Percentiles rank a stretch among this genome's conserved stretches.
Evolutionary conservation across 1,140 invertebrate species (phyloP).

Genomic region (Pachypeltis micranthus): DNA sequence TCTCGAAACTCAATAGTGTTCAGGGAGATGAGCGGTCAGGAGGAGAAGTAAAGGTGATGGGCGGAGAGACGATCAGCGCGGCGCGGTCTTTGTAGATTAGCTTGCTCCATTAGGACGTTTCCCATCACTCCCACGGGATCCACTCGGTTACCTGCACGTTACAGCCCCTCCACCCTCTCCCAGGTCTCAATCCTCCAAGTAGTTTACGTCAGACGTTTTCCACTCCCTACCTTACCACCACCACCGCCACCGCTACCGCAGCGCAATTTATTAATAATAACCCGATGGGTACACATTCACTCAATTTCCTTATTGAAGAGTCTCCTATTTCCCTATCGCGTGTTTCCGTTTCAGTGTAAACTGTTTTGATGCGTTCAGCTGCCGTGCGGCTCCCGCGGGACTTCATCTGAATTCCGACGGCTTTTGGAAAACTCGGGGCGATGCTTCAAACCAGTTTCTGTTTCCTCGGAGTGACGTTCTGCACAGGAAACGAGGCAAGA

Average conservation of each 20-base stretch:
- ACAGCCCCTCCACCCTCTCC: background rate
- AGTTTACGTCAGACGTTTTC: too few species aligned
- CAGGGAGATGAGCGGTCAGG: too few species aligned
- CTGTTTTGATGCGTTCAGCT: too few species aligned
- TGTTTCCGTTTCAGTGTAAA: too few species aligned
- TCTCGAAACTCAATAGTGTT: background rate
- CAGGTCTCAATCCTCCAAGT: too few species aligned
- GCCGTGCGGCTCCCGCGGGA: too few species aligned
- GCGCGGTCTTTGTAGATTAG: background rate
- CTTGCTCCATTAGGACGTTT: background rate
- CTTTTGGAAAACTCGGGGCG: too few species aligned
- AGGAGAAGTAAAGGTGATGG: background rate
- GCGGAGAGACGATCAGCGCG: background rate
- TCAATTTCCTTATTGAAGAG: background rate
- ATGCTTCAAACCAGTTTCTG: too few species aligned
- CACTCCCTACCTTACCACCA: background rate
- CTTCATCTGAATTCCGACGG: too few species aligned
- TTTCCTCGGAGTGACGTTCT: too few species aligned
- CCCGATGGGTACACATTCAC: background rate
- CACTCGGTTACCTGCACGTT: background rate
- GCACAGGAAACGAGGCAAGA: too few species aligned
- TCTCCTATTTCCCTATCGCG: background rate
- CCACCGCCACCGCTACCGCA: background rate
- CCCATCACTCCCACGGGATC: background rate
- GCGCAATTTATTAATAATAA: background rate